Base-by-base conservation (phyloP, 2,797 vertebrate species). In the Astyanax mexicanus region DNA sequence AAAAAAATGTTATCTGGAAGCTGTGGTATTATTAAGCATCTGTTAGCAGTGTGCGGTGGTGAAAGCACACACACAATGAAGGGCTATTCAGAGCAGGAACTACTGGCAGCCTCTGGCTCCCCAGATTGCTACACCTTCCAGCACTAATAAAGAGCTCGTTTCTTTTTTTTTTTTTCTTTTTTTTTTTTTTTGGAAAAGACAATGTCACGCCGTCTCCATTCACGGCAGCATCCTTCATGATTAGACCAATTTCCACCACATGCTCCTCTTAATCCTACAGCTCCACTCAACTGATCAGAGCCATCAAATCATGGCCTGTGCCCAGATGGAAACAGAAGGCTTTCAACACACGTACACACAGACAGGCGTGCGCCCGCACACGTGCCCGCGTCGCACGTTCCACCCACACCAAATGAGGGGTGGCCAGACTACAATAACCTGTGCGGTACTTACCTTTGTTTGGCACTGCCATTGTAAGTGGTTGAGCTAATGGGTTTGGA, bases 401-500 rank as follows among this genome's bases (percentile, higher is more conserved):
- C 58, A 7, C 51, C 27, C 35, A 51, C 69, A 66, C 65, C 70
- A 71, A 70, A 54, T 65, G 72, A 72, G n/a, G 8, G 13, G 2
- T 17, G 37, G 25, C 61, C 68, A 13, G 51, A 37, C 21, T 11
- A 58, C 55, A 61, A 72, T 55, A 77, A 52, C 66, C 60, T 37
- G 60, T 52, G 55, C 37, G 32, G 27, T 40, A 57, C 45, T 74
- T 79, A 72, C 54, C 52, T 60, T 78, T 35, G 37, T 45, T 47
- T 60, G 44, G 52, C 9, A 19, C 66, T 61, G 35, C 47, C 52
- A 27, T 64, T 67, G 72, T 79, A 42, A 49, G 73, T 35, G 69
- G 17, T 44, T 78, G 74, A 74, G 60, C 74, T 92, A 89, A 90
- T 88, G 84, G 87, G 89, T 91, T 88, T 87, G 87, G 84, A 86